Evolutionary conservation across 2,888 invertebrate species (phyloP).

Genomic region (Dromius quadrimaculatus): DNA sequence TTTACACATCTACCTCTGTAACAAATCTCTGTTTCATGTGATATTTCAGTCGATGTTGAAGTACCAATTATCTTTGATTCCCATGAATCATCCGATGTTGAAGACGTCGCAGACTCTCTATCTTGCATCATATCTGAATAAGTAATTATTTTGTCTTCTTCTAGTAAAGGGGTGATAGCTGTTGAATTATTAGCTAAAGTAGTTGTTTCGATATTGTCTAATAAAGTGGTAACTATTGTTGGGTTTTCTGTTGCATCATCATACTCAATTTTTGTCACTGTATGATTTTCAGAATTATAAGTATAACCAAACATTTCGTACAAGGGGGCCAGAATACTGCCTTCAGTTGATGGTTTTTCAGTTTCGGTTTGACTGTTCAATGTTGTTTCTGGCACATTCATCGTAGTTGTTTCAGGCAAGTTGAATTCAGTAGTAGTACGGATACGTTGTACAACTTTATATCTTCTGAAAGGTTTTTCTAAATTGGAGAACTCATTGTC

Average conservation of each 20-base stretch:
- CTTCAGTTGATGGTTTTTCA: constrained; percentile 58
- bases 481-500: constrained; percentile 59
- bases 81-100: constrained; percentile 64
- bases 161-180: neutral
- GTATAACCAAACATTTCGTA: constrained; percentile 65
- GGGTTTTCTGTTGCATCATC: constrained; percentile 53
- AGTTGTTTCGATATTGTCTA: constrained; percentile 52
- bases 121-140: constrained; percentile 22
- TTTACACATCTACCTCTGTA: constrained; percentile 88
- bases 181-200: constrained; percentile 51
- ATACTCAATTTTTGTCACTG: constrained; percentile 53
- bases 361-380: constrained; percentile 60
- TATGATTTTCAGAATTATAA: constrained; percentile 10
- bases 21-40: constrained; percentile 90
- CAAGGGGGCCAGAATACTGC: constrained; percentile 61
- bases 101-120: no score
- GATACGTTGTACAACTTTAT: constrained; percentile 57
- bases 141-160: constrained; percentile 11
- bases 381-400: constrained; percentile 59
- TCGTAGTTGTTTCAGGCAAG: constrained; percentile 58
- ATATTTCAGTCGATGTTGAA: constrained; percentile 84
- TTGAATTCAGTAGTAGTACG: constrained; percentile 48
- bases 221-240: constrained; percentile 28
- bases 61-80: constrained; percentile 75
- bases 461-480: constrained; percentile 64